These are phyloP conservation scores for Lithobates sylvaticus DNA, from an alignment of 2,797 vertebrate genomes.

Conservation along the genomic window DNA sequence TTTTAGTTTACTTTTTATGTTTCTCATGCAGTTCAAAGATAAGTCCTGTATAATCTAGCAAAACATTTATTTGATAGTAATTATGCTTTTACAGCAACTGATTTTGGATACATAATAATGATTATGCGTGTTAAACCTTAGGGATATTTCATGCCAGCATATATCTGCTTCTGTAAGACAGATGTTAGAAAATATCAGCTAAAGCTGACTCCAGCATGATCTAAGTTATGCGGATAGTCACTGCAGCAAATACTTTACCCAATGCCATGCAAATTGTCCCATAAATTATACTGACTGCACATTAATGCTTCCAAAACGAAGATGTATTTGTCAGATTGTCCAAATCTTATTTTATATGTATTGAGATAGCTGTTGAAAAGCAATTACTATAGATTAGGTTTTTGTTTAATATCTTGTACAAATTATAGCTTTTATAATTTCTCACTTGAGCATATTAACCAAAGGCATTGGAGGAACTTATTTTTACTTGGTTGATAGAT, in stretches of 20 bases:
- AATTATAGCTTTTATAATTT: slow-evolving; percentile 41
- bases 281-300: slow-evolving; percentile 60
- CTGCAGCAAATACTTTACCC: slow-evolving; percentile 54
- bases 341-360: slow-evolving; percentile 45
- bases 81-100: slow-evolving; percentile 34
- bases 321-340: slow-evolving; percentile 53
- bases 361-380: slow-evolving; percentile 48
- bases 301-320: slow-evolving; percentile 60
- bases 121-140: slow-evolving; percentile 45
- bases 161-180: slow-evolving; percentile 45
- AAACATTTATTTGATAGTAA: slow-evolving; percentile 34
- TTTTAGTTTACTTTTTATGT: background rate
- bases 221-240: slow-evolving; percentile 47
- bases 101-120: slow-evolving; percentile 35
- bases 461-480: slow-evolving; percentile 18
- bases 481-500: slow-evolving; percentile 3
- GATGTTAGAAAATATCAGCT: slow-evolving; percentile 41
- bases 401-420: slow-evolving; percentile 49
- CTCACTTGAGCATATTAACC: slow-evolving; percentile 40
- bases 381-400: slow-evolving; percentile 49
- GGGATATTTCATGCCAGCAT: slow-evolving; percentile 55
- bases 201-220: slow-evolving; percentile 46
- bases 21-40: slow-evolving; percentile 16
- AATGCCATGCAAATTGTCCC: slow-evolving; percentile 44
- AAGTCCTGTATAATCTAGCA: slow-evolving; percentile 1